phyloP scores from a whole-genome alignment of 2,797 vertebrate genomes.

The Zalophus californianus region DNA sequence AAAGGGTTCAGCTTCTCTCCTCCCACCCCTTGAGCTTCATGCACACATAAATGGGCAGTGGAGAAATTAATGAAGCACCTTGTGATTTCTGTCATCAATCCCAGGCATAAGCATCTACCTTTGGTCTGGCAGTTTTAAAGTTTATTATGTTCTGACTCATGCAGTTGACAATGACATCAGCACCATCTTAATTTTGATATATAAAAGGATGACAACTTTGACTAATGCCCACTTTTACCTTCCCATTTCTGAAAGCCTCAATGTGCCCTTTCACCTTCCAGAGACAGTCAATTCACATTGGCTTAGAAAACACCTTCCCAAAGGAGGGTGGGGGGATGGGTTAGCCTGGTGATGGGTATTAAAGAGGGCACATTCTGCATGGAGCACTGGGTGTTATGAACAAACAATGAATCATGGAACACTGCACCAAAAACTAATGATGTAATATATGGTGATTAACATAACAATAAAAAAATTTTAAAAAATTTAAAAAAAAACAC shows the following conservation, averaged over 20 bases:
- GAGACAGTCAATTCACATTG: slow-evolving; percentile 67
- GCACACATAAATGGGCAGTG: slow-evolving; percentile 64
- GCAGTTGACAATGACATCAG: slow-evolving; percentile 41
- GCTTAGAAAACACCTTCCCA: slow-evolving; percentile 66
- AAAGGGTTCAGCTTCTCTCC: slow-evolving; percentile 55
- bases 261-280: slow-evolving; percentile 73
- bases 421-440: too few species aligned
- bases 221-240: slow-evolving; percentile 60
- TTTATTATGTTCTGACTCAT: slow-evolving; percentile 79
- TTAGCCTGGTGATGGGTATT: too few species aligned
- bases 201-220: slow-evolving; percentile 66
- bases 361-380: too few species aligned
- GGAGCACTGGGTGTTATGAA: too few species aligned
- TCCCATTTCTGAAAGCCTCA: slow-evolving; percentile 69
- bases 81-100: slow-evolving; percentile 78
- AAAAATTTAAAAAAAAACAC: not conserved
- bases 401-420: too few species aligned
- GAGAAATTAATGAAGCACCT: slow-evolving; percentile 70
- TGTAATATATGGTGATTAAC: too few species aligned
- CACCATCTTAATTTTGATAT: not conserved
- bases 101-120: slow-evolving; percentile 62
- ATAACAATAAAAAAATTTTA: too few species aligned
- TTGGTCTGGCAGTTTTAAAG: slow-evolving; percentile 43
- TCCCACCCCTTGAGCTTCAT: slow-evolving; percentile 5
- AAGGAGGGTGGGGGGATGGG: not conserved